These are phyloP conservation scores for Teleogryllus occipitalis DNA, from an alignment of 1,140 invertebrate species.

Conservation along the genomic window DNA sequence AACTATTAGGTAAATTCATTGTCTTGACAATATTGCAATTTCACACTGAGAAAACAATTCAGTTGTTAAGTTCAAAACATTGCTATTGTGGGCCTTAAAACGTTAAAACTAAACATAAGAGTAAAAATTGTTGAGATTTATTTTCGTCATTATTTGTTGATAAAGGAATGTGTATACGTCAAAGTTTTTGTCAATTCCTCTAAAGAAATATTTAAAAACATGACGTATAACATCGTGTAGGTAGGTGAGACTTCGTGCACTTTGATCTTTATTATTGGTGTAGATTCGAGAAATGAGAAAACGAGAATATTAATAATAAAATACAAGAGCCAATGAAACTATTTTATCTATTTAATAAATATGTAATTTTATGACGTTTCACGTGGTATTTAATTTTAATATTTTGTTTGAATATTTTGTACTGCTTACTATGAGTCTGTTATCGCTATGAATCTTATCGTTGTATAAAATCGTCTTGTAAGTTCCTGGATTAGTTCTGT, in stretches of 20 bases:
- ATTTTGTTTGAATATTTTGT: background rate
- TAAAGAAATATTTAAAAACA: background rate
- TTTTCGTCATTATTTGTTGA: conserved; percentile 27
- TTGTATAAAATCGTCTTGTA: background rate
- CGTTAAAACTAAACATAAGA: conserved; percentile 35
- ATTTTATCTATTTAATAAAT: conserved; percentile 2
- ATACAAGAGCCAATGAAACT: conserved; percentile 4
- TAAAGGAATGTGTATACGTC: background rate
- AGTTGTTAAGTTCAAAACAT: conserved; percentile 39
- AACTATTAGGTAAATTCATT: conserved; percentile 7
- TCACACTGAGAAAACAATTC: conserved; percentile 28
- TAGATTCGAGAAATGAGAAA: background rate
- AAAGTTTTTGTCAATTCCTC: conserved; percentile 15
- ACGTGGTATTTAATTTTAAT: background rate
- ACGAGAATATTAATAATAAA: background rate
- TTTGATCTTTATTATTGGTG: conserved; percentile 6
- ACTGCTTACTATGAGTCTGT: conserved; percentile 1
- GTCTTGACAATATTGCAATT: conserved; percentile 22
- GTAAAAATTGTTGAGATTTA: conserved; percentile 36
- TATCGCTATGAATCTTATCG: conserved; percentile 1
- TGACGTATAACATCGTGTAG: conserved; percentile 7
- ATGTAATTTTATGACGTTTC: background rate
- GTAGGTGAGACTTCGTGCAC: background rate
- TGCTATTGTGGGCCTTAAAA: conserved; percentile 43
- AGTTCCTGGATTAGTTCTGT: background rate